phyloP scores from a whole-genome alignment of 2,888 invertebrate species.

The Melanostoma mellinum region DNA sequence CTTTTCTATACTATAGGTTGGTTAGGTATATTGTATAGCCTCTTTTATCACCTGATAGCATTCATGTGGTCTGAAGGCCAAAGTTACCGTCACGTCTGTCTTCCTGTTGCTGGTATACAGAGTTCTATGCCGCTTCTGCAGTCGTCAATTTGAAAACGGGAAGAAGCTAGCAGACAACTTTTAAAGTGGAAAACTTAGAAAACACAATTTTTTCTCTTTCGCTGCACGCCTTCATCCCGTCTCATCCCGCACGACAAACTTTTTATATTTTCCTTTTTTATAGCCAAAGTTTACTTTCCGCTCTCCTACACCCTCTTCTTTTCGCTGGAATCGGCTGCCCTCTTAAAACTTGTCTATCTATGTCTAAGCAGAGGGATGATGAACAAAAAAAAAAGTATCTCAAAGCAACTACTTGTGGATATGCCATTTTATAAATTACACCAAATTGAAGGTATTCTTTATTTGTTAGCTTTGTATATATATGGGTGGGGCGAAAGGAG shows the following conservation, averaged over 20 bases:
- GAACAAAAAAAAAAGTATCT: constrained; percentile 21
- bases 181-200: constrained; percentile 73
- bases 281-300: constrained; percentile 52
- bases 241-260: constrained; percentile 43
- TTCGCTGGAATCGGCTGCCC: neutral
- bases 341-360: neutral
- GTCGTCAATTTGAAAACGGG: constrained; percentile 64
- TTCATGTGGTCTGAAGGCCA: constrained; percentile 66
- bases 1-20: constrained; percentile 9
- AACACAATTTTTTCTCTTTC: constrained; percentile 60
- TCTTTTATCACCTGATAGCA: constrained; percentile 67
- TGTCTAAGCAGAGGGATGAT: constrained; percentile 24
- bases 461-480: constrained; percentile 53
- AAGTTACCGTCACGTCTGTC: constrained; percentile 44
- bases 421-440: constrained; percentile 73
- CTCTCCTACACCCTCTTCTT: neutral
- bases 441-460: constrained; percentile 72
- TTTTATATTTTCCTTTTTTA: constrained; percentile 54
- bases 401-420: constrained; percentile 73
- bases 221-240: neutral
- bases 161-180: constrained; percentile 68
- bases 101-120: constrained; percentile 46
- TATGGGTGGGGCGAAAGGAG: neutral
- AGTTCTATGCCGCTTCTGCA: constrained; percentile 29
- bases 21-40: constrained; percentile 44